Percentiles rank a stretch among this genome's conserved stretches.
Conservation (phyloP, 2,113 vertebrate genomes). For the Pollachius pollachius region DNA sequence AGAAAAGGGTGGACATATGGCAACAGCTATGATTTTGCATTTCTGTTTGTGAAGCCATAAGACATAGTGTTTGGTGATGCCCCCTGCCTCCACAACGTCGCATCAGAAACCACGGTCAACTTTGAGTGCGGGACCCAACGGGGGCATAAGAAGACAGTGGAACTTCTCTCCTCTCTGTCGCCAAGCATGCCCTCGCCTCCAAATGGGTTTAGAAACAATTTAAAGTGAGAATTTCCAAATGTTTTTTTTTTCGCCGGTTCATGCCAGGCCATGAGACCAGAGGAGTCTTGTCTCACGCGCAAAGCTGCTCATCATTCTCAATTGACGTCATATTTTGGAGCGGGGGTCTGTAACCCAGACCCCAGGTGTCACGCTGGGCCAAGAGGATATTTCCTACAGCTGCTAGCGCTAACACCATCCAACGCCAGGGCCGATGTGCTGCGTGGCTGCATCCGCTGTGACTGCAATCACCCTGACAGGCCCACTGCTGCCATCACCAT, state of each 20-base stretch:
- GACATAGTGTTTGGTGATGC: no score
- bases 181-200: not conserved
- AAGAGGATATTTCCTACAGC: not conserved
- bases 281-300: not conserved
- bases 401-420: not conserved
- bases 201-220: not conserved
- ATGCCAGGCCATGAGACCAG: no score
- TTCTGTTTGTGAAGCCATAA: no score
- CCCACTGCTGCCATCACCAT: not conserved
- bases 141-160: no score
- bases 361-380: not conserved
- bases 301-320: not conserved
- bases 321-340: slow-evolving; percentile 17
- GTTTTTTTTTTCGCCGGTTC: not conserved
- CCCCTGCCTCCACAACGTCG: no score
- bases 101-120: no score
- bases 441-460: not conserved
- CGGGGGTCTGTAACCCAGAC: slow-evolving; percentile 6
- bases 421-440: not conserved
- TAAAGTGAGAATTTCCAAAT: slow-evolving; percentile 2
- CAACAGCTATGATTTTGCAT: no score
- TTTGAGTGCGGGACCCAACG: no score
- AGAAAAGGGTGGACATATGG: no score
- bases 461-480: slow-evolving; percentile 11
- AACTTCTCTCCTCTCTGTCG: not conserved